Evolutionary conservation across 2,888 invertebrate genomes (phyloP), one percentile per base, ranked within the genome.

Genomic region (Seira musarum): DNA sequence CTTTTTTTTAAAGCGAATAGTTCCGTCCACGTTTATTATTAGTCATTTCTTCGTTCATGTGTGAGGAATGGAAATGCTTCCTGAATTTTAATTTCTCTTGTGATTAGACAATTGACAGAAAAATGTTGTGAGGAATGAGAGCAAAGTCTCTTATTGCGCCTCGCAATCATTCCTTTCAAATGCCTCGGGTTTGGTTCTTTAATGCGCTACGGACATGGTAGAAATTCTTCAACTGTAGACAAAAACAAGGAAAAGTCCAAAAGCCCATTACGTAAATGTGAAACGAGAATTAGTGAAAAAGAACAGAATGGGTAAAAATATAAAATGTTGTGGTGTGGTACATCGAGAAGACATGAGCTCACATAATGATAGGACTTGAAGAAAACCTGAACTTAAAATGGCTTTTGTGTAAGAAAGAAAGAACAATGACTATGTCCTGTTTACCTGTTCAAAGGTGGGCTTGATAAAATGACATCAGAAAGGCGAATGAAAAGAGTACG

Each of bases 71-170:
- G 53, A 74, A 60, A 74, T 75, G 75, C 75, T 75, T 67, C 75
- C 75, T 75, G 75, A 68, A 75, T 75, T 75, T 75, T 75, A 75
- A 75, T 75, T 75, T 63, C 25, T 65, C 30, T 73, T 22, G 19
- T 63, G n/a, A 60, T 40, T 40, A 40, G 40, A 40, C 10, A 63
- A 64, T 63, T 49, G 17, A 53, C 10, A 68, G 25, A 53, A 13
- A 69, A 40, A 40, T 40, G 40, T 40, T 40, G 40, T 40, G 40
- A 8, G 6, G 40, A 40, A 40, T 40, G 13, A n/a, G 13, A 40
- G 40, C 40, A 40, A 40, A 40, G 40, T 40, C 6, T 40, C 13
- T 8, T 40, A 13, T 40, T 40, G 40, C 40, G n/a, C 40, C 6
- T 13, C 40, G 13, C 40, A 8, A 40, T 40, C 6, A 13, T 40